Evolutionary conservation across 2,888 invertebrate genomes (phyloP).

Genomic region (Patella ulyssiponensis): DNA sequence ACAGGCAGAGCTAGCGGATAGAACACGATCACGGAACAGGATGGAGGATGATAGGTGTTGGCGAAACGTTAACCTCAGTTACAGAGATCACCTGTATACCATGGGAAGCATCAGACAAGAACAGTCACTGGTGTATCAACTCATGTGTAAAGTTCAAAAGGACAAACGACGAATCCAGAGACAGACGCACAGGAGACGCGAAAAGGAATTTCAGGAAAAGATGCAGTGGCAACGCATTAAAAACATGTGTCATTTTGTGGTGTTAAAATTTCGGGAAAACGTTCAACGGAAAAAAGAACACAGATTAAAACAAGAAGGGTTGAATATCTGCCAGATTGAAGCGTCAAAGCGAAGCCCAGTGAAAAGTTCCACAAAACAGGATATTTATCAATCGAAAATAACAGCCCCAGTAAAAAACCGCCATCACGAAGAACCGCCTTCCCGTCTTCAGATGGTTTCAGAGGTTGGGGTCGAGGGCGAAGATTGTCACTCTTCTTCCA

Average conservation of each 20-base stretch:
- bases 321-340: too few relatives aligned
- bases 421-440: too few relatives aligned
- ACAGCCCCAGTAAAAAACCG: too few relatives aligned
- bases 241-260: conserved; percentile 14
- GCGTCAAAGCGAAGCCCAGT: too few relatives aligned
- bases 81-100: conserved; percentile 24
- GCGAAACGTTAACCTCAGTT: conserved; percentile 19
- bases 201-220: conserved; percentile 21
- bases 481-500: neutral
- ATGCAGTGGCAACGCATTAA: conserved; percentile 15
- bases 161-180: conserved; percentile 26
- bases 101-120: conserved; percentile 16
- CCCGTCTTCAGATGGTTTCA: too few relatives aligned
- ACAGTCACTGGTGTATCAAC: conserved; percentile 18
- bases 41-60: conserved; percentile 4
- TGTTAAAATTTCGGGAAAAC: conserved; percentile 25
- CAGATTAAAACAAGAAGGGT: neutral
- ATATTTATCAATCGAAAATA: too few relatives aligned
- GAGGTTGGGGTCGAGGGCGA: neutral
- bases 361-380: too few relatives aligned
- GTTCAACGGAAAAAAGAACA: conserved; percentile 21
- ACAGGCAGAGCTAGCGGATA: neutral
- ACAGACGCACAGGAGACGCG: conserved; percentile 19
- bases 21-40: conserved; percentile 16
- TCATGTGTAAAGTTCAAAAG: conserved; percentile 21